Conservation (phyloP, 2,888 invertebrate genomes). For the Magallana nippona region DNA sequence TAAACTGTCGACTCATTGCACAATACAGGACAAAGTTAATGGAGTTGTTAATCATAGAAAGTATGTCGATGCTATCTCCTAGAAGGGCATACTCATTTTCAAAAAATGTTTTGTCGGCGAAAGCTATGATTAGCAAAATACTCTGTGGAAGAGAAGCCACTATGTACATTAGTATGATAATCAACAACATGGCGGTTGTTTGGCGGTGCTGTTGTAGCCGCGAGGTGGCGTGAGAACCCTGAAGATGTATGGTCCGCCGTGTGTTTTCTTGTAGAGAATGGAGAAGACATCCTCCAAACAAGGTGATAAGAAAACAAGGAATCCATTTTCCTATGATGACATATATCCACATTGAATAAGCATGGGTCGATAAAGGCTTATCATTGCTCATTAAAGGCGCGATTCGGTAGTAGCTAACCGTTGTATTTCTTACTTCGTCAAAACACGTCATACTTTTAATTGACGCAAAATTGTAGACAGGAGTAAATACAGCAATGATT, state of each 20-base stretch:
- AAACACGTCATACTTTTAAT: conserved; percentile 42
- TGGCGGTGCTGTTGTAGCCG: conserved; percentile 82
- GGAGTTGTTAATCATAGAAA: conserved; percentile 93
- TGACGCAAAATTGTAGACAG: conserved; percentile 68
- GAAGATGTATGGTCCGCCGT: conserved; percentile 64
- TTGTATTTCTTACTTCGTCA: conserved; percentile 51
- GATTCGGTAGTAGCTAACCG: conserved; percentile 56
- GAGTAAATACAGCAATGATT: conserved; percentile 69
- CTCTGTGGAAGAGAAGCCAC: conserved; percentile 94
- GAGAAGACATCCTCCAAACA: conserved; percentile 81
- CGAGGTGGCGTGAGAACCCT: conserved; percentile 60
- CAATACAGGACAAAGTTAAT: conserved; percentile 96
- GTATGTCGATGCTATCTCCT: conserved; percentile 91
- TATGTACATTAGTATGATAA: conserved; percentile 87
- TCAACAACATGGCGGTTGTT: conserved; percentile 92
- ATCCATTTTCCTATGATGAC: conserved; percentile 94
- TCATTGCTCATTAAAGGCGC: conserved; percentile 49
- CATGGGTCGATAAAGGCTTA: conserved; percentile 51
- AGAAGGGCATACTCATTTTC: conserved; percentile 82
- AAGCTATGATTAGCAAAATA: conserved; percentile 87
- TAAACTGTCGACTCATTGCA: conserved; percentile 95
- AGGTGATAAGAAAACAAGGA: conserved; percentile 92
- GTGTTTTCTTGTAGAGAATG: conserved; percentile 76
- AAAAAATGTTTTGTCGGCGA: conserved; percentile 88
- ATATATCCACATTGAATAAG: conserved; percentile 86